Evolutionary conservation across 2,113 vertebrate species (phyloP).

Genomic region (Shinisaurus crocodilurus): DNA sequence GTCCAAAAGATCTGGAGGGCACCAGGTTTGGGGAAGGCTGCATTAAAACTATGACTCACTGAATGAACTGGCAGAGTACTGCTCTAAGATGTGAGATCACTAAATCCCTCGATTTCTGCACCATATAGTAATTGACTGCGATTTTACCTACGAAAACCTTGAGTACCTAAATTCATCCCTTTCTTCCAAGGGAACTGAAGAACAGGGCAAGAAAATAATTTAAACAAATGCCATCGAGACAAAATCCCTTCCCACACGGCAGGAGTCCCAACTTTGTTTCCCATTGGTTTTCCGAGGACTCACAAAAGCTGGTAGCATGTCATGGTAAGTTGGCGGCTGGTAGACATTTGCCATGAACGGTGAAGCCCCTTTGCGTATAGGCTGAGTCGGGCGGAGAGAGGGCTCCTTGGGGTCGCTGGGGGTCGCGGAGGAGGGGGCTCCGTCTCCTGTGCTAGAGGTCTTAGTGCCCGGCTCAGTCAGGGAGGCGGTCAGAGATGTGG

Average conservation of each 20-base stretch:
- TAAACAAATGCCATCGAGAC: fast-evolving
- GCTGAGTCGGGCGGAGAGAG: conserved; percentile 91
- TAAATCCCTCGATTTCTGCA: too few species aligned
- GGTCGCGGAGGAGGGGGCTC: conserved; percentile 79
- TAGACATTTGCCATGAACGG: conserved; percentile 88
- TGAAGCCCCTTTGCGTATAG: conserved; percentile 85
- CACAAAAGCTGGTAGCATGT: conserved; percentile 99
- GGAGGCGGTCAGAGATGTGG: conserved; percentile 85
- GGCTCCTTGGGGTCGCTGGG: conserved; percentile 88
- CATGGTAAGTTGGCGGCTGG: conserved; percentile 94
- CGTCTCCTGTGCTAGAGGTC: conserved; percentile 81
- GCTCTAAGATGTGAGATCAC: too few species aligned
- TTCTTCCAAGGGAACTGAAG: too few species aligned
- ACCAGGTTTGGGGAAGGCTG: too few species aligned
- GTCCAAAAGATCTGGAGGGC: too few species aligned
- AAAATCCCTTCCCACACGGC: not conserved
- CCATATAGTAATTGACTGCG: too few species aligned
- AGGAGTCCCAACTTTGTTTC: fast-evolving
- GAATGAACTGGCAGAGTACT: too few species aligned
- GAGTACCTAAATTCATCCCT: too few species aligned
- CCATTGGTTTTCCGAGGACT: conserved; percentile 64
- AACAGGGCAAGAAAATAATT: too few species aligned
- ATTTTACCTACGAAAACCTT: too few species aligned
- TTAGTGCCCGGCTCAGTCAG: conserved; percentile 92
- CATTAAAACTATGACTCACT: too few species aligned